phyloP scores from a whole-genome alignment of 2,797 vertebrate species.

The Nannoperca australis region DNA sequence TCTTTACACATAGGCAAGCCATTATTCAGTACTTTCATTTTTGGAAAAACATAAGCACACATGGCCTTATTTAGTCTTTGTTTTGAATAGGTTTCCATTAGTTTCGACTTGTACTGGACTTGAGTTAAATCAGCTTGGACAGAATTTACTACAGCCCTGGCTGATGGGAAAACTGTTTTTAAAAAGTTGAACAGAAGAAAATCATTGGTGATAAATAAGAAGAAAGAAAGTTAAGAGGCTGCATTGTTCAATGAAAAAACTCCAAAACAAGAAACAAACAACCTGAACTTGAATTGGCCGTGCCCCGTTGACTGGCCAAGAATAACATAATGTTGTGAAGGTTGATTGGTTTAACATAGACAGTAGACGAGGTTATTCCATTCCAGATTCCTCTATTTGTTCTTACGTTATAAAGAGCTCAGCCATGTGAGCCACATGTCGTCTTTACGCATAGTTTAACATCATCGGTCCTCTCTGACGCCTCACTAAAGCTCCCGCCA shows the following conservation, averaged over 20 bases:
- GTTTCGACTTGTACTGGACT: background rate
- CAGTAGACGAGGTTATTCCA: background rate
- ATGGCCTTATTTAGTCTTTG: constrained; percentile 9
- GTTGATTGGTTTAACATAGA: background rate
- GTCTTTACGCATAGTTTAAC: constrained; percentile 15
- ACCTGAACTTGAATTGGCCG: background rate
- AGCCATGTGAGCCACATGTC: constrained; percentile 4
- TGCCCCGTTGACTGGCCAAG: background rate
- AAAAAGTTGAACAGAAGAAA: background rate
- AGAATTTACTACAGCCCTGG: background rate
- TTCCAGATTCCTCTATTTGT: background rate
- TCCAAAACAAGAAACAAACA: background rate
- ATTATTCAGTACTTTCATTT: background rate
- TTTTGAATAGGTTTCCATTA: background rate
- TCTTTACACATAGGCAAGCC: background rate
- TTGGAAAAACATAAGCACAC: background rate
- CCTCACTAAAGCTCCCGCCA: constrained; percentile 18
- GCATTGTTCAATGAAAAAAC: background rate
- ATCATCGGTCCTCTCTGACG: constrained; percentile 23
- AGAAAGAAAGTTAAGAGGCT: background rate
- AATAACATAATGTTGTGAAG: background rate
- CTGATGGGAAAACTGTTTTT: background rate
- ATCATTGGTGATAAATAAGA: too few species aligned
- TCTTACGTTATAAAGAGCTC: background rate
- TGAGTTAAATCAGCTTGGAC: background rate